Conservation (phyloP, 2,797 vertebrate species). For the Gymnoscopelus microlampas region DNA sequence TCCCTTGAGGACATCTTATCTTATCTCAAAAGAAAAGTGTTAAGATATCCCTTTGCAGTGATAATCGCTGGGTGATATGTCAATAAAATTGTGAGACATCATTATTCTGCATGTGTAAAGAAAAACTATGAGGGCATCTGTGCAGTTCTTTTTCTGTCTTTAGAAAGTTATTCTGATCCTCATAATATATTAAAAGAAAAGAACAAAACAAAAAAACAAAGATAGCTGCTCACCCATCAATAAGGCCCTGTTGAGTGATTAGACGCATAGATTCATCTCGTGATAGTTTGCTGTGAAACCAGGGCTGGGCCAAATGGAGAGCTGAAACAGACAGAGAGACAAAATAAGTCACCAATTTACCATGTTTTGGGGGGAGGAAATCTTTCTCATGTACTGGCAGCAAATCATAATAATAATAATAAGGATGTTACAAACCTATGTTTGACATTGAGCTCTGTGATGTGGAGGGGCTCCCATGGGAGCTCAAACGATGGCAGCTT, state of each 20-base stretch:
- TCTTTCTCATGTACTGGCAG: background rate
- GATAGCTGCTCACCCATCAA: constrained; percentile 87
- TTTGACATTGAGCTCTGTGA: constrained; percentile 81
- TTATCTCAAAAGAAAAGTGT: background rate
- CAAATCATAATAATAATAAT: constrained; percentile 12
- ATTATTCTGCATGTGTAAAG: no score
- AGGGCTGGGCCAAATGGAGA: constrained; percentile 91
- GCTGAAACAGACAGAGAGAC: constrained; percentile 72
- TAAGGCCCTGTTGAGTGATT: constrained; percentile 92
- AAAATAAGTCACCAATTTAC: background rate
- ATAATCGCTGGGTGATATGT: no score
- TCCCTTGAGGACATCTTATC: no score
- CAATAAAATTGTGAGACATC: no score
- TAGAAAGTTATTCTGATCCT: no score
- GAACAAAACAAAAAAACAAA: no score
- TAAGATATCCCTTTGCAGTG: no score
- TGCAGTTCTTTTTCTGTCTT: no score
- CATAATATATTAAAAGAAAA: no score
- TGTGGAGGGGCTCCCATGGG: constrained; percentile 87
- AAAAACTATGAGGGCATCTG: no score
- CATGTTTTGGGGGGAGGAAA: background rate
- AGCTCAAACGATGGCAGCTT: constrained; percentile 90
- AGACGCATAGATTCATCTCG: constrained; percentile 93
- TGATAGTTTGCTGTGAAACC: constrained; percentile 96
- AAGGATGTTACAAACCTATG: constrained; percentile 82